Conservation (phyloP, 1,140 invertebrate genomes). For the Monochamus saltuarius region DNA sequence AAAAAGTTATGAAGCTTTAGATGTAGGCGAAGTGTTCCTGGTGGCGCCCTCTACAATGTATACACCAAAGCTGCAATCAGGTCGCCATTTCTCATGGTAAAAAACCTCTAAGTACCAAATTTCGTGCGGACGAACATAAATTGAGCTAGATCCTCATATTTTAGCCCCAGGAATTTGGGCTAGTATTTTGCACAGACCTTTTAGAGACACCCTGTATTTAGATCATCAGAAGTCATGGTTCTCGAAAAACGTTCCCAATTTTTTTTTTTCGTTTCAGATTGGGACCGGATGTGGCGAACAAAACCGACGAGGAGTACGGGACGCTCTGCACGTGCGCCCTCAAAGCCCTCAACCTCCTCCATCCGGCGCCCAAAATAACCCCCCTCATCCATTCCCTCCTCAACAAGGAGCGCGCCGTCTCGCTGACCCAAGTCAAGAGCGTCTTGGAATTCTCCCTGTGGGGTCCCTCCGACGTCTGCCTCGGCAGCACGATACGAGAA, state of each 20-base stretch:
- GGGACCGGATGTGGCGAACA: constrained; percentile 60
- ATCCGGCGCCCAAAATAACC: constrained; percentile 58
- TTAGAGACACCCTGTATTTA: too few species aligned
- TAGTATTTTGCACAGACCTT: too few species aligned
- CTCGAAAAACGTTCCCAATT: constrained; percentile 8
- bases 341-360: constrained; percentile 64
- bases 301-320: constrained; percentile 60
- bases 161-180: too few species aligned
- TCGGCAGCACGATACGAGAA: constrained; percentile 65
- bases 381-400: constrained; percentile 69
- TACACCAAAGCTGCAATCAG: too few species aligned
- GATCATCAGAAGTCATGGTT: too few species aligned
- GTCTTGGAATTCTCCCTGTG: constrained; percentile 81
- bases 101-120: too few species aligned
- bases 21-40: too few species aligned
- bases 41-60: too few species aligned
- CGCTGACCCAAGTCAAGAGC: constrained; percentile 70
- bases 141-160: too few species aligned
- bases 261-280: constrained; percentile 53
- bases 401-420: constrained; percentile 69
- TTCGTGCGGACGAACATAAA: too few species aligned
- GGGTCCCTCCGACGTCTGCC: constrained; percentile 75
- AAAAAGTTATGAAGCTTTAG: too few species aligned
- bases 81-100: too few species aligned
- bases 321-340: constrained; percentile 78